Percentiles rank a stretch among this genome's conserved stretches.
phyloP scores from a whole-genome alignment of 1,140 invertebrate genomes.

The Dysdera silvatica region DNA sequence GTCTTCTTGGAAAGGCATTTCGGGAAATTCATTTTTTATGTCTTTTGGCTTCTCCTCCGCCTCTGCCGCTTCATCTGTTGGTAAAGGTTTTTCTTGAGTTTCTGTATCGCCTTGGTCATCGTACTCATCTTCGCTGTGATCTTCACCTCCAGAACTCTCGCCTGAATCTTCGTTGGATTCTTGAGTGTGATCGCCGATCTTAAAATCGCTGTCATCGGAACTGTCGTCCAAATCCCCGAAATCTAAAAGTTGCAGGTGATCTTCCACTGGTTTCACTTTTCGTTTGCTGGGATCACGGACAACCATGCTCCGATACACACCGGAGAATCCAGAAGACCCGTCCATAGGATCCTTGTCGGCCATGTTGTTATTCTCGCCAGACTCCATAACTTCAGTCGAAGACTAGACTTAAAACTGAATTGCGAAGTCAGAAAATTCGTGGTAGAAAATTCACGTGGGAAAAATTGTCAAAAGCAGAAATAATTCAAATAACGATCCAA shows the following conservation, averaged over 20 bases:
- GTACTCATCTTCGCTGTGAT: slow-evolving; percentile 27
- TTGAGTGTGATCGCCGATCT: slow-evolving; percentile 71
- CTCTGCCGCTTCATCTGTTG: slow-evolving; percentile 7
- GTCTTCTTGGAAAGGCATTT: background rate
- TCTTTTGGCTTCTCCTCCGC: slow-evolving; percentile 12
- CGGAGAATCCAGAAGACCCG: slow-evolving; percentile 23
- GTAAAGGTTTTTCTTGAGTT: background rate
- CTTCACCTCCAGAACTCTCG: slow-evolving; percentile 26
- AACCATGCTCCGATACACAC: slow-evolving; percentile 51
- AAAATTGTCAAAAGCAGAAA: no score
- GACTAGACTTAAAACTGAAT: no score
- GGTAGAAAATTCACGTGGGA: no score
- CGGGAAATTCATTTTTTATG: background rate
- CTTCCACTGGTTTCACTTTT: slow-evolving; percentile 62
- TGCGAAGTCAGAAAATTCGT: no score
- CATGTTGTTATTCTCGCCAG: slow-evolving; percentile 19
- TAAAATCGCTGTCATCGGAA: slow-evolving; percentile 90
- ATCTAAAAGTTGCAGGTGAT: slow-evolving; percentile 58
- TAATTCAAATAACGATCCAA: no score
- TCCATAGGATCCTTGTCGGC: slow-evolving; percentile 25
- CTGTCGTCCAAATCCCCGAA: slow-evolving; percentile 77
- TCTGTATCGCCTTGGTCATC: slow-evolving; percentile 22
- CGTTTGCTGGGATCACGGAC: slow-evolving; percentile 75
- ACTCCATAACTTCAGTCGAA: slow-evolving; percentile 17
- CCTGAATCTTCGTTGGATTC: slow-evolving; percentile 26